Percentiles rank a stretch among this genome's conserved stretches.
These are phyloP conservation scores for Agelas oroides DNA, from an alignment of 37 sponge, comb jelly and placozoan genomes.

Conservation along the genomic window DNA sequence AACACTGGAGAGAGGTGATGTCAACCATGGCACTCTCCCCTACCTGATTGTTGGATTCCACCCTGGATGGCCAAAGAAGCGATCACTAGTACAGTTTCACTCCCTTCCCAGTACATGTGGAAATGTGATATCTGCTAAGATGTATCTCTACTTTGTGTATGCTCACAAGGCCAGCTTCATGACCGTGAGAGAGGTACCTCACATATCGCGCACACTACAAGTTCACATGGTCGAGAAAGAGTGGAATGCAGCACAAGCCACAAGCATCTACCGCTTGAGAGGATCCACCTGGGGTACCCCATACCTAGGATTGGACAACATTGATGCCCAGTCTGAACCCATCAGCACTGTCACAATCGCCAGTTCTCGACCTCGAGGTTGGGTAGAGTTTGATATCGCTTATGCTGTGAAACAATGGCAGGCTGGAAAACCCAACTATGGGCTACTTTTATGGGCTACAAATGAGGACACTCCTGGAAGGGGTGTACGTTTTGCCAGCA, in stretches of 20 bases:
- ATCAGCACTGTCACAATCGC: slow-evolving; percentile 4
- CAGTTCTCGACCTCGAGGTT: slow-evolving; percentile 15
- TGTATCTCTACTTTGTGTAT: slow-evolving; percentile 45
- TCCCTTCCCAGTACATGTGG: slow-evolving; percentile 4
- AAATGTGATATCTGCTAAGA: slow-evolving; percentile 8
- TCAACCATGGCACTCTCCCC: neutral
- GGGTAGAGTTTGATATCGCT: slow-evolving; percentile 27
- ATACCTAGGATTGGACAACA: slow-evolving; percentile 39
- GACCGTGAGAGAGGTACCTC: slow-evolving; percentile 16
- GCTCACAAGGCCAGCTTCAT: slow-evolving; percentile 32
- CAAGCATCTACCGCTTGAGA: neutral
- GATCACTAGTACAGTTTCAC: slow-evolving; percentile 41
- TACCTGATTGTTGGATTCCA: slow-evolving; percentile 27
- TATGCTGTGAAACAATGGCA: slow-evolving; percentile 24
- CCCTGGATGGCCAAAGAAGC: slow-evolving; percentile 12
- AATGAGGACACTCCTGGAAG: slow-evolving; percentile 20
- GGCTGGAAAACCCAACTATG: slow-evolving; percentile 50
- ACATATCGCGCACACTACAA: slow-evolving; percentile 16
- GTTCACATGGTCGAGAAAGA: slow-evolving; percentile 16
- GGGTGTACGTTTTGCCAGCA: slow-evolving; percentile 25
- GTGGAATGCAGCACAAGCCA: slow-evolving; percentile 48
- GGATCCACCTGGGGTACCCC: slow-evolving; percentile 3
- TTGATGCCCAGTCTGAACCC: slow-evolving; percentile 13
- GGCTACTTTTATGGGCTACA: slow-evolving; percentile 28
- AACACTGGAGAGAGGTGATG: neutral